Evolutionary conservation across 2,797 vertebrate species (phyloP).

Genomic region (Poliocrania exsul): DNA sequence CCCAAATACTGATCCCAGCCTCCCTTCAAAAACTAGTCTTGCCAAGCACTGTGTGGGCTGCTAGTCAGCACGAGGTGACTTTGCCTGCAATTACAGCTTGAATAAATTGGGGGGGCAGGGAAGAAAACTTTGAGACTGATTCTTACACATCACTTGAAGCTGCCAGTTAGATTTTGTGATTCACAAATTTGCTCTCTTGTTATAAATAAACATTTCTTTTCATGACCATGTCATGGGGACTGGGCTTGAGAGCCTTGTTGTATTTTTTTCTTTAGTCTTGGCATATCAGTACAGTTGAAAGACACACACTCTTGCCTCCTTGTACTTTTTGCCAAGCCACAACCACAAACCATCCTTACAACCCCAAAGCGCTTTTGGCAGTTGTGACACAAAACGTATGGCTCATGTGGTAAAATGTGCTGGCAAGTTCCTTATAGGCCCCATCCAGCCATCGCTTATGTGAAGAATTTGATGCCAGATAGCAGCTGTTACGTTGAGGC

Average conservation of each 20-base stretch:
- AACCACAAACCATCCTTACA: constrained; percentile 50
- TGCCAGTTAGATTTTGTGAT: constrained; percentile 16
- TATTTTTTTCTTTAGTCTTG: background rate
- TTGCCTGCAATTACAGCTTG: background rate
- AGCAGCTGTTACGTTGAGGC: constrained; percentile 43
- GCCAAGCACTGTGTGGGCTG: background rate
- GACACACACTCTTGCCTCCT: constrained; percentile 35
- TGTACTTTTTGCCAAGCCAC: constrained; percentile 44
- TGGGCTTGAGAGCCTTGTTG: background rate
- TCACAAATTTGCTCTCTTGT: constrained; percentile 21
- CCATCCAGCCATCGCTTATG: constrained; percentile 27
- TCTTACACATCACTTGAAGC: background rate
- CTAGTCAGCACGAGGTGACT: background rate
- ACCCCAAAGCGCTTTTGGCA: constrained; percentile 48
- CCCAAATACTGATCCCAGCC: background rate
- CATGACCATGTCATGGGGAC: background rate
- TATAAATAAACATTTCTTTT: constrained; percentile 52
- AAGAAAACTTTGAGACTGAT: background rate
- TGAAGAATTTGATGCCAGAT: constrained; percentile 10
- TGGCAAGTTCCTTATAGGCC: constrained; percentile 25
- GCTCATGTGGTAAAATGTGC: constrained; percentile 62
- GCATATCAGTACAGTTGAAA: constrained; percentile 21
- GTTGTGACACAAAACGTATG: constrained; percentile 68
- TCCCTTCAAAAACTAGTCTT: background rate
- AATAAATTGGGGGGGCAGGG: background rate